Evolutionary conservation across 2,888 invertebrate genomes (phyloP), one percentile per base, ranked within the genome.

Genomic region (Dicranocentrus wangi): DNA sequence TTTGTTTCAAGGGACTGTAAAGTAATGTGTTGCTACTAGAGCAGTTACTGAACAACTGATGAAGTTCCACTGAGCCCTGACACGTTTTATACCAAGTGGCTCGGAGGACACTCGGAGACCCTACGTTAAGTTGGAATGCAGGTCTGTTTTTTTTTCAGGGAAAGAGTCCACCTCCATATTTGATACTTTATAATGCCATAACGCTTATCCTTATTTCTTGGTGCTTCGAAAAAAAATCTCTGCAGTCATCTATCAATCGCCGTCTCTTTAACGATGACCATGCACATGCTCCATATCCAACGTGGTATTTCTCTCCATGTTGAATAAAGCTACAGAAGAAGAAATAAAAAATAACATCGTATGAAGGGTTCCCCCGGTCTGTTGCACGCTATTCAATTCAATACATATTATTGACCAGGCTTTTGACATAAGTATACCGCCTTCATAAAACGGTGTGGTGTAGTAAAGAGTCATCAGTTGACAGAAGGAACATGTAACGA

Each of bases 11-110:
- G n/a, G n/a, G n/a, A n/a, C n/a, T n/a, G n/a, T n/a, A n/a, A n/a
- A n/a, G n/a, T n/a, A 53, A 21, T 47, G 68, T 76, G 76, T 76
- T 39, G 55, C 76, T 60, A 60, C 43, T 76, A 77, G 82, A 84
- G 77, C 79, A 80, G 82, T 53, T 76, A 78, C 28, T 72, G 81
- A 81, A 77, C 75, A 84, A 84, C 84, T 84, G 84, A 84, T 84
- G 82, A 66, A 63, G 79, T 82, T 53, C 65, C 63, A 51, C 71
- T 76, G 81, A 79, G 81, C 82, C 81, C 80, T 82, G 75, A 66
- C 76, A 43, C 82, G 81, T 83, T 83, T 84, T 84, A 84, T 84
- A 84, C 84, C 68, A 72, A 79, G 51, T 81, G 77, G 69, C 43
- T 77, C 17, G 71, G 78, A 84, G 84, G 84, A 83, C 82, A 82